A percentile compares a stretch with the other conserved stretches of the same genome.
Conservation (phyloP, 2,797 vertebrate genomes). For the Esox lucius region DNA sequence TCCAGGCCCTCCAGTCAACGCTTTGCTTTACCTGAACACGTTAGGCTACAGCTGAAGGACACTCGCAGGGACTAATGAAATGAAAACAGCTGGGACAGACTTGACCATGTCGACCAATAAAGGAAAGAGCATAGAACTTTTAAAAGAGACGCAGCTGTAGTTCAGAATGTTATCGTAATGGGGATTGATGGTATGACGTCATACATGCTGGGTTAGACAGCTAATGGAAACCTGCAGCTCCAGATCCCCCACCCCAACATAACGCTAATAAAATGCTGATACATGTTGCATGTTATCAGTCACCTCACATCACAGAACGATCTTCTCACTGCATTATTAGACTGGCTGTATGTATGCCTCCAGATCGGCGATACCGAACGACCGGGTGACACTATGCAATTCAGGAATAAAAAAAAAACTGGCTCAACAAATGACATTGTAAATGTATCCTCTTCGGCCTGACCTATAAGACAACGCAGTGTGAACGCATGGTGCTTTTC, state of each 20-base stretch:
- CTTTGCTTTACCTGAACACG: background rate
- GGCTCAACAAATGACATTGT: constrained; percentile 53
- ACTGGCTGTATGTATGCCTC: constrained; percentile 8
- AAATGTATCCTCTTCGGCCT: constrained; percentile 45
- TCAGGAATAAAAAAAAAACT: constrained; percentile 49
- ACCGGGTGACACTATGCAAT: constrained; percentile 12
- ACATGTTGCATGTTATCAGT: constrained; percentile 34
- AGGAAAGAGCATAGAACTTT: background rate
- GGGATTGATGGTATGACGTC: constrained; percentile 38
- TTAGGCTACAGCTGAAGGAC: background rate
- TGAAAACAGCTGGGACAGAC: constrained; percentile 40
- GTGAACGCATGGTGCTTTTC: constrained; percentile 27
- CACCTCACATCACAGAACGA: constrained; percentile 50
- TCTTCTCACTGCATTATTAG: constrained; percentile 51
- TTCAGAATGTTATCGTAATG: constrained; percentile 10
- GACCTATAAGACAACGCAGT: constrained; percentile 29
- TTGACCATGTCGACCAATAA: background rate
- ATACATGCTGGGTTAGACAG: constrained; percentile 26
- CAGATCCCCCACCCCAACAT: constrained; percentile 18
- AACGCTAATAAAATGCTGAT: constrained; percentile 46
- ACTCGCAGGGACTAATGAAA: constrained; percentile 31
- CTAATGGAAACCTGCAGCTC: constrained; percentile 43
- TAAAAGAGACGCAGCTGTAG: background rate
- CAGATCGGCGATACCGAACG: constrained; percentile 14
- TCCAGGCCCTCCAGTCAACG: background rate